Base-by-base conservation (phyloP, 2,113 vertebrate genomes). In the Ictidomys tridecemlineatus region DNA sequence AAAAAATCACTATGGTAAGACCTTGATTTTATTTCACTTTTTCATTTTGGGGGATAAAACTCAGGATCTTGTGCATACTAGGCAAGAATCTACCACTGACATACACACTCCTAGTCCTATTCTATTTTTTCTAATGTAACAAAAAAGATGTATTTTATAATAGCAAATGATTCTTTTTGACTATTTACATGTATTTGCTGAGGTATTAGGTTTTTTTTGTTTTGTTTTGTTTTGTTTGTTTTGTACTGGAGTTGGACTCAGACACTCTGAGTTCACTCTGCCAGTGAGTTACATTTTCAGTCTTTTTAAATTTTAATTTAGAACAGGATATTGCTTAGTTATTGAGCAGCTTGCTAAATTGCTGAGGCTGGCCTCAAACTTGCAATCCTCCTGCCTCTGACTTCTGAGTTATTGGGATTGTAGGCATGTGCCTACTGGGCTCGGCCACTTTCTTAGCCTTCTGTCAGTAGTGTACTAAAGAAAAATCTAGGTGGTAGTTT, bases 401-500 rank as follows among this genome's bases (percentile, higher is more conserved):
- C 24, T 24, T 26, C 22, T 61, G 58, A 61, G 58, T 61, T 61
- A 7, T 61, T 61, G 58, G 24, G 58, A 61, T 61, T 26, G 22
- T 26, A 10, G 8, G 24, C 24, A 61, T 24, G 22, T 24, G 58
- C 22, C 58, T 45, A 9, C 58, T 26, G 8, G 22, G 22, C 58
- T 61, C 58, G 0, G 58, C 58, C 58, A 74, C 39, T 63, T 92
- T 74, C 5, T 20, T 72, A 77, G 17, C 17, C 42, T 72, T 92
- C 28, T 39, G 0, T 76, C 56, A 1, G 2, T 22, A 92, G 1
- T 28, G 42, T 24, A 65, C 28, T 92, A 16, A 78, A 67, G 76
- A 72, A 69, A 95, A 93, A 89, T 77, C 45, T 72, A 89, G 7
- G 17, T 72, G 87, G 30, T 76, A 24, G 9, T 72, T 92, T 86